Percentiles rank a stretch among this genome's conserved stretches.
Conservation (phyloP, 2,113 vertebrate species). For the Montifringilla adamsi region DNA sequence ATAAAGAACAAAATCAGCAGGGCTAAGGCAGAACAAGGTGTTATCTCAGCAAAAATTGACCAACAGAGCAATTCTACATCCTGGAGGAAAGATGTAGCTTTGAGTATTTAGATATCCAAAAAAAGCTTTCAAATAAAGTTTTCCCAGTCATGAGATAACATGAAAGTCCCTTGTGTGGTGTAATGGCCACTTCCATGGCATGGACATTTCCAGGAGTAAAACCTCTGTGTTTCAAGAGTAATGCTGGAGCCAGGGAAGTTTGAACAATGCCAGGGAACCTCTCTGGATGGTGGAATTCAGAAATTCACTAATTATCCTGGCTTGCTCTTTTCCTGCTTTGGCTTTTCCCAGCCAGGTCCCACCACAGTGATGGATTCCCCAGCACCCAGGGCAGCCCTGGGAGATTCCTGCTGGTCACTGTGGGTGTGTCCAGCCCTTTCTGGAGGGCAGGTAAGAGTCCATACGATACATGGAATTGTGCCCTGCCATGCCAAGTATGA, state of each 20-base stretch:
- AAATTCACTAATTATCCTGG: neutral
- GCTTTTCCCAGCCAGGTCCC: neutral
- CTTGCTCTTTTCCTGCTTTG: neutral
- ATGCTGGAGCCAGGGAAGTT: neutral
- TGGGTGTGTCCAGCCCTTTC: neutral
- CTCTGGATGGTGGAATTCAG: neutral
- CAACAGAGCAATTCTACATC: neutral
- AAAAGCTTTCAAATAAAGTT: neutral
- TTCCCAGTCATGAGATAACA: neutral
- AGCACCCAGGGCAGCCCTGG: neutral
- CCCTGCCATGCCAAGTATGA: neutral
- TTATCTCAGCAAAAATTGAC: neutral
- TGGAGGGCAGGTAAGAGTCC: neutral
- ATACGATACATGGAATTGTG: neutral
- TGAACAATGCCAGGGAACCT: neutral
- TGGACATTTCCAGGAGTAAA: neutral
- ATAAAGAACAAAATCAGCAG: neutral
- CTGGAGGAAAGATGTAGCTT: neutral
- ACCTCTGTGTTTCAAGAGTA: neutral
- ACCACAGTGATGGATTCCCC: fast-evolving
- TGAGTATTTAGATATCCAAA: neutral
- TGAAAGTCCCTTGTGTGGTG: neutral
- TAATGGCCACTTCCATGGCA: neutral
- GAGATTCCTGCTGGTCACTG: neutral
- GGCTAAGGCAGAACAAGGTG: neutral